Percentiles rank a stretch among this genome's conserved stretches.
Conservation (phyloP, 2,113 vertebrate genomes). For the Rutilus rutilus region DNA sequence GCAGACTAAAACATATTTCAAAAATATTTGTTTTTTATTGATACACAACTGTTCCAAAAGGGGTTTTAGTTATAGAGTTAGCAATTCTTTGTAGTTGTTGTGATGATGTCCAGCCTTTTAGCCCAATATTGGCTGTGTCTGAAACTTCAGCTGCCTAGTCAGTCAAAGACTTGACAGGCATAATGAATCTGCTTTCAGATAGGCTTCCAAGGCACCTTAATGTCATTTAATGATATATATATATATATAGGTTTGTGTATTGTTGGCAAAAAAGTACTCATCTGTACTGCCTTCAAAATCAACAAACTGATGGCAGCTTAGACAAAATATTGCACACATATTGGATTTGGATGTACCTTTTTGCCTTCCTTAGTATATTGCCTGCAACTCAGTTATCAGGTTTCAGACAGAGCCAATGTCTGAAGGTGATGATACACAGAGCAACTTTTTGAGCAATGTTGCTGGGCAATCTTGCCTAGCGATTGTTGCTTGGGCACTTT, state of each 20-base stretch:
- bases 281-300: too few species aligned
- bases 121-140: neutral
- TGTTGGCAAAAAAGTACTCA: too few species aligned
- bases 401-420: neutral
- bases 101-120: neutral
- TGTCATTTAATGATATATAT: too few species aligned
- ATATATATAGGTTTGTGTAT: too few species aligned
- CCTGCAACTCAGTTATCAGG: neutral
- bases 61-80: neutral
- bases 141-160: neutral
- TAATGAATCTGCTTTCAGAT: neutral
- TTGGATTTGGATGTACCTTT: too few species aligned
- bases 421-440: too few species aligned
- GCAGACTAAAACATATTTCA: conserved; percentile 1
- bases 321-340: too few species aligned
- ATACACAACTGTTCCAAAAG: neutral
- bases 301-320: too few species aligned
- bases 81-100: neutral
- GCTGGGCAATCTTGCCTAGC: too few species aligned
- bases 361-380: too few species aligned
- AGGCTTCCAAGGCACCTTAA: neutral
- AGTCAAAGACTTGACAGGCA: neutral
- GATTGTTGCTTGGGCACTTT: too few species aligned
- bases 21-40: neutral
- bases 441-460: too few species aligned